phyloP scores from a whole-genome alignment of 2,113 vertebrate genomes.

The Grantiella picta region DNA sequence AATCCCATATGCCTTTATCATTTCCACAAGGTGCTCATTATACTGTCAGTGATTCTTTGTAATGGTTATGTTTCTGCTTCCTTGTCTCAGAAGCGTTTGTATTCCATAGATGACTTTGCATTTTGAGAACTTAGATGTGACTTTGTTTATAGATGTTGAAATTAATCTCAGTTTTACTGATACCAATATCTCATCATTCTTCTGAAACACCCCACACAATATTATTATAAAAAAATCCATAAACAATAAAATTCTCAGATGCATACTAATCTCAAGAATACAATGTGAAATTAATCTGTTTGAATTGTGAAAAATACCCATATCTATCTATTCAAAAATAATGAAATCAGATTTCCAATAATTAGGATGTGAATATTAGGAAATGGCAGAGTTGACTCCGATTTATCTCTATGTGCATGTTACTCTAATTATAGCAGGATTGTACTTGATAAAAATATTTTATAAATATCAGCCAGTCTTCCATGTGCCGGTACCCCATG shows the following conservation, averaged over 20 bases:
- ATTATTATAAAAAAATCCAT: neutral
- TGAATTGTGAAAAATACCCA: neutral
- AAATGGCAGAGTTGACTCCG: neutral
- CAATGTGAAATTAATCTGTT: neutral
- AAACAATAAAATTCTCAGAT: neutral
- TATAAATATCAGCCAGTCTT: constrained; percentile 21
- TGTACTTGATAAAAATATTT: constrained; percentile 42
- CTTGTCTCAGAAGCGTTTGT: neutral
- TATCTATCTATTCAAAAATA: neutral
- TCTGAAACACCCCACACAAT: neutral
- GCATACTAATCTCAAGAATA: neutral
- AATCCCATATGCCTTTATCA: neutral
- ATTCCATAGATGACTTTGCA: neutral
- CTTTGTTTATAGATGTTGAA: neutral
- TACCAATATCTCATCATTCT: neutral
- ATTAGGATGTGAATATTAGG: neutral
- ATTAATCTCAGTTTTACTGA: neutral
- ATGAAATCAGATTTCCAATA: neutral
- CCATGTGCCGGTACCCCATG: neutral
- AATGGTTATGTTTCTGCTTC: neutral
- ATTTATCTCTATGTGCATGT: neutral
- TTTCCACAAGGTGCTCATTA: neutral
- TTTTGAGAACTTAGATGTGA: neutral
- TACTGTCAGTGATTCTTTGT: neutral
- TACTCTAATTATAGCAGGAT: constrained; percentile 13